Percentiles rank a stretch among this genome's conserved stretches.
Conservation (phyloP, 2,797 vertebrate genomes). For the Microctenopoma stevenorrisi region DNA sequence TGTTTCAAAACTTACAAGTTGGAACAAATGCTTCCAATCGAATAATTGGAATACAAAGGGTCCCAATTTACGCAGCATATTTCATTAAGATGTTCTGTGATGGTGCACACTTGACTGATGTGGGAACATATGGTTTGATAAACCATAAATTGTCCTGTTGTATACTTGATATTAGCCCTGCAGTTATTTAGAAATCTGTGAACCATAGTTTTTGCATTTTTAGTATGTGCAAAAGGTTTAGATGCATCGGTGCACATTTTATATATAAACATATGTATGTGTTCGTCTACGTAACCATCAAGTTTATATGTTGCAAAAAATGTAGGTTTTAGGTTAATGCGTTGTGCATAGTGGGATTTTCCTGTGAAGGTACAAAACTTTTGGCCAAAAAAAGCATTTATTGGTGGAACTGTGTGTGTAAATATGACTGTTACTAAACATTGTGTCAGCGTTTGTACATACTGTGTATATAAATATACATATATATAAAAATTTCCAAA, state of each 20-base stretch:
- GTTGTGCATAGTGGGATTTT: slow-evolving; percentile 25
- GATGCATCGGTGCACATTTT: slow-evolving; percentile 46
- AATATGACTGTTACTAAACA: slow-evolving; percentile 48
- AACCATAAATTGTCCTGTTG: slow-evolving; percentile 35
- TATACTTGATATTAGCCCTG: slow-evolving; percentile 40
- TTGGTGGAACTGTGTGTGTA: slow-evolving; percentile 39
- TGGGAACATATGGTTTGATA: slow-evolving; percentile 63
- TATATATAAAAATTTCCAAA: slow-evolving; percentile 32
- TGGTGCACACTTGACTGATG: slow-evolving; percentile 23
- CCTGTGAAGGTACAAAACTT: slow-evolving; percentile 4
- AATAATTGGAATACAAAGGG: background rate
- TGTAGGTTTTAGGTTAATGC: slow-evolving; percentile 30
- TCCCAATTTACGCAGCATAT: slow-evolving; percentile 19
- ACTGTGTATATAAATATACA: background rate
- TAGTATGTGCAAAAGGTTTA: slow-evolving; percentile 52
- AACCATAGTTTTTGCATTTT: slow-evolving; percentile 25
- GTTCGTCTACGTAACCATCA: slow-evolving; percentile 40
- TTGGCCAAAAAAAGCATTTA: slow-evolving; percentile 33
- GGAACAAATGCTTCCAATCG: background rate
- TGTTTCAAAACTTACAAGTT: slow-evolving; percentile 26
- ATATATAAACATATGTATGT: slow-evolving; percentile 22
- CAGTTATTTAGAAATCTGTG: slow-evolving; percentile 16
- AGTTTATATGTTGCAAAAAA: slow-evolving; percentile 13
- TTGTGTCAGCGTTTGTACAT: slow-evolving; percentile 53
- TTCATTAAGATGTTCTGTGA: slow-evolving; percentile 22